These are phyloP conservation scores for Ceratotherium simum DNA, from an alignment of 2,113 vertebrate genomes.

Conservation along the genomic window DNA sequence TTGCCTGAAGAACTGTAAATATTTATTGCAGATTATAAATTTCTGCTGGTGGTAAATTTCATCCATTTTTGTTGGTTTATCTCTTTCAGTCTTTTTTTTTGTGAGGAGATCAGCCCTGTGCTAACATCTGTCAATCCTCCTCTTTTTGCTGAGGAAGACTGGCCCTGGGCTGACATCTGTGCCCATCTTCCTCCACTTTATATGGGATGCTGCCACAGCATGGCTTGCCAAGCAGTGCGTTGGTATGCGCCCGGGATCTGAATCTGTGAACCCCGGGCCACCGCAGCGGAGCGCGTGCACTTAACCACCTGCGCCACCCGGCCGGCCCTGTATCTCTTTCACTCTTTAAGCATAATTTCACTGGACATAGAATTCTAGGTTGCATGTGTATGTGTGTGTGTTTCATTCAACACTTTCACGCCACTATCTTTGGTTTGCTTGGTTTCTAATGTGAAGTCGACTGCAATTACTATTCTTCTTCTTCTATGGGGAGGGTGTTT, in stretches of 20 bases:
- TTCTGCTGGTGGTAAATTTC: neutral
- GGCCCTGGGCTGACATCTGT: too few relatives aligned
- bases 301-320: too few relatives aligned
- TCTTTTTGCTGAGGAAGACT: too few relatives aligned
- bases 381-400: neutral
- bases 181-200: too few relatives aligned
- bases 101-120: too few relatives aligned
- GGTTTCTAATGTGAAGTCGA: neutral
- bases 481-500: neutral
- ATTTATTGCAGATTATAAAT: neutral
- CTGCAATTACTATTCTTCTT: neutral
- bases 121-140: too few relatives aligned
- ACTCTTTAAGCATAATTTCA: neutral
- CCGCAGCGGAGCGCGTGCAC: too few relatives aligned
- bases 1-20: neutral
- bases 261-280: too few relatives aligned
- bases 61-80: neutral
- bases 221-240: too few relatives aligned
- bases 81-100: neutral
- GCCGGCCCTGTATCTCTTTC: neutral
- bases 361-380: neutral
- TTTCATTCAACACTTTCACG: neutral
- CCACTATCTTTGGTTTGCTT: neutral
- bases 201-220: too few relatives aligned
- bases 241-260: too few relatives aligned